These are phyloP conservation scores for Andrena praecox DNA, from an alignment of 2,888 invertebrate genomes.

Conservation along the genomic window DNA sequence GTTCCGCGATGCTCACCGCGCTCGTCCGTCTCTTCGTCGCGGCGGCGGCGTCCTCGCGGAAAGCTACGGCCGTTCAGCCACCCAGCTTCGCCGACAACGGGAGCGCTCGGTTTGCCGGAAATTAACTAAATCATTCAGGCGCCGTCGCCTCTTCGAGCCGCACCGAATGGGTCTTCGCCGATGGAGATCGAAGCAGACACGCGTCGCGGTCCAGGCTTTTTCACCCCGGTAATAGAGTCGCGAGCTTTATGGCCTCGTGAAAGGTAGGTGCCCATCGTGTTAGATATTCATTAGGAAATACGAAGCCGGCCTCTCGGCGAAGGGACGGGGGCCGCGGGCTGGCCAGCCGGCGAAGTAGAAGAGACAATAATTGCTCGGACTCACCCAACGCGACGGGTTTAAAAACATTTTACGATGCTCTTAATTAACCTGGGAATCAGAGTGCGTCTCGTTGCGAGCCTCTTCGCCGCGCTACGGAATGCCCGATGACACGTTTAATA, in stretches of 20 bases:
- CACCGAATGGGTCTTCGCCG: constrained; percentile 16
- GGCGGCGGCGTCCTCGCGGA: constrained; percentile 16
- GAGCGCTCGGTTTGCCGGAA: constrained; percentile 78
- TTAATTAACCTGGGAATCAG: constrained; percentile 70
- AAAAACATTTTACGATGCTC: constrained; percentile 69
- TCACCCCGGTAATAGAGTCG: constrained; percentile 48
- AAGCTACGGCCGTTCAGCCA: constrained; percentile 37
- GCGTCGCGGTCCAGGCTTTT: constrained; percentile 51
- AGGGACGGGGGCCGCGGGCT: constrained; percentile 19
- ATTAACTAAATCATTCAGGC: constrained; percentile 82
- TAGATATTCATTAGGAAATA: constrained; percentile 73
- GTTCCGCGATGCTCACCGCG: constrained; percentile 27
- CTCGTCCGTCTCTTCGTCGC: constrained; percentile 3
- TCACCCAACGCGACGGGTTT: constrained; percentile 45
- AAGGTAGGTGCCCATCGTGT: constrained; percentile 66
- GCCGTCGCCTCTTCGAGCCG: background rate
- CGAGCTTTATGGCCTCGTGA: constrained; percentile 67
- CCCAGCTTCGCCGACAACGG: constrained; percentile 65
- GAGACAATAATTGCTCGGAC: constrained; percentile 62
- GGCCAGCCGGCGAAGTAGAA: constrained; percentile 45
- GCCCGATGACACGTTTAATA: constrained; percentile 50
- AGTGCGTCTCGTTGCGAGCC: constrained; percentile 9
- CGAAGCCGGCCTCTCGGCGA: constrained; percentile 37
- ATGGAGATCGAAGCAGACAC: constrained; percentile 59
- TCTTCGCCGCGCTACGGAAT: background rate